A percentile compares a stretch with the other conserved stretches of the same genome.
phyloP scores from a whole-genome alignment of 1,140 invertebrate genomes.

The Drosophila insularis region DNA sequence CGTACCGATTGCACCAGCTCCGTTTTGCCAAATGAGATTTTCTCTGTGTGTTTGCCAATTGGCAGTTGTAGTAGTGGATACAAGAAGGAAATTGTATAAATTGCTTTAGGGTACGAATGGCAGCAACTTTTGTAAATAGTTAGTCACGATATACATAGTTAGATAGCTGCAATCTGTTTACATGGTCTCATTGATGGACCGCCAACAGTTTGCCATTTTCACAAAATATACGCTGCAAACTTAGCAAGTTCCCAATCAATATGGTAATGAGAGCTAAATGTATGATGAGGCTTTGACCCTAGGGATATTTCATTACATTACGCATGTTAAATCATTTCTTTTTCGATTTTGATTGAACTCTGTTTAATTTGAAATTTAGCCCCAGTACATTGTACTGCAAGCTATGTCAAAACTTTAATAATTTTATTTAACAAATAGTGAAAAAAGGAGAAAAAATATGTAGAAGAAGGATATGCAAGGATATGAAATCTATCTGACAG shows the following conservation, averaged over 20 bases:
- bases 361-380: too few species aligned
- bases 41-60: constrained; percentile 67
- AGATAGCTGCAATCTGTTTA: constrained; percentile 34
- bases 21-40: constrained; percentile 83
- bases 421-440: too few species aligned
- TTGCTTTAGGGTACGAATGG: constrained; percentile 23
- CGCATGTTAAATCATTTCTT: too few species aligned
- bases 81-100: constrained; percentile 42
- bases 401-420: too few species aligned
- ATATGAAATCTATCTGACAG: too few species aligned
- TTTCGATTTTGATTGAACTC: too few species aligned
- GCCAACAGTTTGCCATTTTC: constrained; percentile 18
- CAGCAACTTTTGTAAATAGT: constrained; percentile 35
- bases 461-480: too few species aligned
- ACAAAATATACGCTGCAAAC: constrained; percentile 22
- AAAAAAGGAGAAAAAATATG: too few species aligned
- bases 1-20: constrained; percentile 82
- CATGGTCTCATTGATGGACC: constrained; percentile 40
- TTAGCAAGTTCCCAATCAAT: constrained; percentile 28
- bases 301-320: too few species aligned
- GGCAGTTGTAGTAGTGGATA: constrained; percentile 7
- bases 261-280: constrained; percentile 14
- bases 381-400: background rate
- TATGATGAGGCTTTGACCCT: background rate
- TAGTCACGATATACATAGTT: constrained; percentile 36